Percentiles rank a stretch among this genome's conserved stretches.
These are phyloP conservation scores for Numenius arquata DNA, from an alignment of 2,113 vertebrate genomes.

Conservation along the genomic window DNA sequence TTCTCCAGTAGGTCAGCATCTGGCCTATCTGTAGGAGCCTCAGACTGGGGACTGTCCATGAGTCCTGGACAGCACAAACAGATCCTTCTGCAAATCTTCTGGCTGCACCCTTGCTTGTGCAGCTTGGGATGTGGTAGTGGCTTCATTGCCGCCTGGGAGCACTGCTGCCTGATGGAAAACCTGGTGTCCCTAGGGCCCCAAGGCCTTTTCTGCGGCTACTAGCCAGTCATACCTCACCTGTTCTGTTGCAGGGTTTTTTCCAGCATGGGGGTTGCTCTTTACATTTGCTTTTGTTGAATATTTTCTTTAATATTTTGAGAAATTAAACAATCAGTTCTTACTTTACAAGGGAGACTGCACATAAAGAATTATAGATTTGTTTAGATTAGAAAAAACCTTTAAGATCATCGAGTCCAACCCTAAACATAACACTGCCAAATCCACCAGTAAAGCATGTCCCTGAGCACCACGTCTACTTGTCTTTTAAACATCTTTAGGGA, in stretches of 20 bases:
- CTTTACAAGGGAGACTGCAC: background rate
- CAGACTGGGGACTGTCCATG: background rate
- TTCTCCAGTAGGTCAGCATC: background rate
- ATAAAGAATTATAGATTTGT: background rate
- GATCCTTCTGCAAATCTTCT: background rate
- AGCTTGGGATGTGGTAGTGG: background rate
- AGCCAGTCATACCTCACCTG: background rate
- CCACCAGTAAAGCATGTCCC: background rate
- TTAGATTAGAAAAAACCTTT: background rate
- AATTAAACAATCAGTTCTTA: background rate
- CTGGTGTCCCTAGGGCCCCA: rapidly evolving
- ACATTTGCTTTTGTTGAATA: background rate
- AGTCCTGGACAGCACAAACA: background rate
- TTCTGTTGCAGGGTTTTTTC: background rate
- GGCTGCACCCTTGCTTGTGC: rapidly evolving
- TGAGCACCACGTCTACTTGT: background rate
- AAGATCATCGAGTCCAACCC: background rate
- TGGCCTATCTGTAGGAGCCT: background rate
- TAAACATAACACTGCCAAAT: background rate
- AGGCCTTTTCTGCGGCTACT: background rate
- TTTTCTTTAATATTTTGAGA: background rate
- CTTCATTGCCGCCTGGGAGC: background rate
- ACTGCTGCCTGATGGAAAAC: rapidly evolving
- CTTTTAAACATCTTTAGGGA: background rate
- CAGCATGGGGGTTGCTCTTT: rapidly evolving